Evolutionary conservation across 2,797 vertebrate genomes (phyloP), one percentile per base, ranked within the genome.

Genomic region (Mormyrus hasselquistii): DNA sequence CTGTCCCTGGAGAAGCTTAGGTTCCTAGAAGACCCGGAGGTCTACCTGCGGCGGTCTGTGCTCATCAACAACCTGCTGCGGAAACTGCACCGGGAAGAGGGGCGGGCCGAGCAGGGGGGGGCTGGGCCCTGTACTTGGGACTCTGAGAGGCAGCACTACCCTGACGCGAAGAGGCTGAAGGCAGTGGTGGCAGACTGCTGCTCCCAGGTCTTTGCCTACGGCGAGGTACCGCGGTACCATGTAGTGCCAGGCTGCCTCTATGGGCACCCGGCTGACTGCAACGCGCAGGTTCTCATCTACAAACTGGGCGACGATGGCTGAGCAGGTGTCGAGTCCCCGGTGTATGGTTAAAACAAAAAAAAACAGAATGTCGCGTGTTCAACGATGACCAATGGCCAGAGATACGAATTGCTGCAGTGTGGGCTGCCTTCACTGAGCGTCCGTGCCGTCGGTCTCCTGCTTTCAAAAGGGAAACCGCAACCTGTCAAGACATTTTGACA

Each of bases 61-160:
- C 96, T 99, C 94, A 99, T 99, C 95, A 99, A 99, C 96, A 99
- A 99, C 96, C 95, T 99, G 94, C 96, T 99, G 96, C 98, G 96
- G 95, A 97, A 94, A 95, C 98, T 97, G 96, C 96, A 95, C 94
- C 95, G 97, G 93, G 97, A 97, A 92, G 95, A 94, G 86, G 95
- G 96, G 93, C 95, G 94, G 91, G 96, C 96, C 92, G 89, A 76
- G 5, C 95, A 93, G 91, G 96, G 96, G 95, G 95, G 95, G 92
- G 95, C 95, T 93, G 95, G 95, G 94, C 95, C 95, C 89, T 95
- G 94, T 91, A 92, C 92, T 90, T 93, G 95, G 0, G 95, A 94
- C 86, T 89, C 92, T 95, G 96, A 95, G 95, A 96, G 96, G 95
- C 94, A 97, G 92, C 88, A 92, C 90, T 94, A 93, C 90, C 90